These are phyloP conservation scores for Corythaixoides concolor DNA, from an alignment of 2,113 vertebrate genomes.

Conservation along the genomic window DNA sequence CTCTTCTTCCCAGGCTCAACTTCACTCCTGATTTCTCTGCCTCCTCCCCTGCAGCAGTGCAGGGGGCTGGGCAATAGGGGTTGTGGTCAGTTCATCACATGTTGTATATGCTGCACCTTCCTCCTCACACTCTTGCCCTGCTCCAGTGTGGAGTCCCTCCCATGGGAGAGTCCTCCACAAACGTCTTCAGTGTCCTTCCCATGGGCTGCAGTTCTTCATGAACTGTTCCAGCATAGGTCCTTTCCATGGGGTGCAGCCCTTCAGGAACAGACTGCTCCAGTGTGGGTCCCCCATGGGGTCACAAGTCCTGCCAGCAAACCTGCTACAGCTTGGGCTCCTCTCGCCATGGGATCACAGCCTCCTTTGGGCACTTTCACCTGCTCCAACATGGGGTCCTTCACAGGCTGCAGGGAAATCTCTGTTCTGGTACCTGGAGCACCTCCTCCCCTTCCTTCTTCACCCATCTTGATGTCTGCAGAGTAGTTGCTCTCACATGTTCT, in stretches of 20 bases:
- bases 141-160: neutral
- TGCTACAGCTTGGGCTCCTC: neutral
- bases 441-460: neutral
- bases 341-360: neutral
- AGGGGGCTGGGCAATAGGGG: rapidly evolving
- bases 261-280: neutral
- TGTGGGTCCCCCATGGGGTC: neutral
- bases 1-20: neutral
- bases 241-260: neutral
- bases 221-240: neutral
- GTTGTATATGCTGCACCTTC: neutral
- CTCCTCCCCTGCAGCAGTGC: rapidly evolving
- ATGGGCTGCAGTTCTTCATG: neutral
- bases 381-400: neutral
- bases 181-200: neutral
- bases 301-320: neutral
- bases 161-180: neutral
- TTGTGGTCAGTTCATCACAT: neutral
- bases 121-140: neutral
- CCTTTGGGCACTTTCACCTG: neutral
- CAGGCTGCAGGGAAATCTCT: neutral
- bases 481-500: neutral
- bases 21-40: neutral
- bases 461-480: neutral
- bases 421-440: rapidly evolving